A percentile compares a stretch with the other conserved stretches of the same genome.
These are phyloP conservation scores for Eupleurogrammus muticus DNA, from an alignment of 2,797 vertebrate genomes.

Conservation along the genomic window DNA sequence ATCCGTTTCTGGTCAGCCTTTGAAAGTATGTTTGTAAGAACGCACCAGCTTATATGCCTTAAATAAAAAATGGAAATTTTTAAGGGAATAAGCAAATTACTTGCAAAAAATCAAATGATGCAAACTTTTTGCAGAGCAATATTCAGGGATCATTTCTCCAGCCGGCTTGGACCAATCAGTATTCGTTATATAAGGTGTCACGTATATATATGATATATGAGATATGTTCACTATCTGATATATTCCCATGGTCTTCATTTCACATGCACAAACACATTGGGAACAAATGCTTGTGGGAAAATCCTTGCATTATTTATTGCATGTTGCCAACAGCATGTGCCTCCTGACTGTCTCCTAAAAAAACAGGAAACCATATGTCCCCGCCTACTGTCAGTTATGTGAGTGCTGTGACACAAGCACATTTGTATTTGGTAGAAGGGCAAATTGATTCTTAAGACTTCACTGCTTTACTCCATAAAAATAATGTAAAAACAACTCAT, in stretches of 20 bases:
- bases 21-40: not conserved
- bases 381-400: not conserved
- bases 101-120: too few relatives aligned
- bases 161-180: not conserved
- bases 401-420: not conserved
- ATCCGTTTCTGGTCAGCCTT: too few relatives aligned
- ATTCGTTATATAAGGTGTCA: not conserved
- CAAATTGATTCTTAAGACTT: not conserved
- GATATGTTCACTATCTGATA: too few relatives aligned
- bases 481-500: not conserved
- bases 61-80: not conserved
- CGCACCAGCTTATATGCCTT: not conserved
- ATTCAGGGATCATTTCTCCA: not conserved
- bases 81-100: not conserved
- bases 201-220: too few relatives aligned
- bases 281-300: conserved; percentile 46
- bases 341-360: conserved; percentile 12
- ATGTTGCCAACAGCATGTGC: conserved; percentile 39
- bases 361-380: conserved; percentile 36
- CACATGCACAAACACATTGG: not conserved
- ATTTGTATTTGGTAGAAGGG: not conserved
- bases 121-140: not conserved
- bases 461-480: too few relatives aligned
- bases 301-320: conserved; percentile 63
- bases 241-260: not conserved